phyloP scores from a whole-genome alignment of 2,113 vertebrate species.

The Protobothrops flavoviridis region DNA sequence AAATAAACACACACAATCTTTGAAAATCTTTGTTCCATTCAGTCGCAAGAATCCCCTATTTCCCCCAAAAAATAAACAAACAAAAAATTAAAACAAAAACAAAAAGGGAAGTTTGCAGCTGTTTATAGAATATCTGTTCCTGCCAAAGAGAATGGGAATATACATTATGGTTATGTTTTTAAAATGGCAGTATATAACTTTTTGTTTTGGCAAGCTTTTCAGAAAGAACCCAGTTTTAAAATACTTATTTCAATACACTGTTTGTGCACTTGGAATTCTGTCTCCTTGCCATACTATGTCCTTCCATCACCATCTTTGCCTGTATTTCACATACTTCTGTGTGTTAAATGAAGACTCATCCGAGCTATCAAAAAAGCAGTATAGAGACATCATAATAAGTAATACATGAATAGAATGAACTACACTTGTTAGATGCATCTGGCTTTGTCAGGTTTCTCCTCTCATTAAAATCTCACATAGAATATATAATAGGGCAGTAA shows the following conservation, averaged over 20 bases:
- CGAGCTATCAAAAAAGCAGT: background rate
- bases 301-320: background rate
- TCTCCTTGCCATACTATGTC: background rate
- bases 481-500: background rate
- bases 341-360: background rate
- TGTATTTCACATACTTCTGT: background rate
- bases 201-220: background rate
- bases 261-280: background rate
- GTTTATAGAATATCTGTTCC: background rate
- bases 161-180: background rate
- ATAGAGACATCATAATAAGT: background rate
- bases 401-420: background rate
- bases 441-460: background rate
- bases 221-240: background rate
- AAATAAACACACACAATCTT: background rate
- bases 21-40: background rate
- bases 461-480: background rate
- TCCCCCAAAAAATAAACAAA: background rate
- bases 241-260: background rate
- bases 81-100: background rate
- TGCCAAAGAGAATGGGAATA: background rate
- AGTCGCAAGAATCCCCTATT: background rate
- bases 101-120: background rate
- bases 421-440: background rate
- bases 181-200: background rate